Evolutionary conservation across 2,888 invertebrate species (phyloP), one percentile per base, ranked within the genome.

Genomic region (Schrankia costaestrigalis): DNA sequence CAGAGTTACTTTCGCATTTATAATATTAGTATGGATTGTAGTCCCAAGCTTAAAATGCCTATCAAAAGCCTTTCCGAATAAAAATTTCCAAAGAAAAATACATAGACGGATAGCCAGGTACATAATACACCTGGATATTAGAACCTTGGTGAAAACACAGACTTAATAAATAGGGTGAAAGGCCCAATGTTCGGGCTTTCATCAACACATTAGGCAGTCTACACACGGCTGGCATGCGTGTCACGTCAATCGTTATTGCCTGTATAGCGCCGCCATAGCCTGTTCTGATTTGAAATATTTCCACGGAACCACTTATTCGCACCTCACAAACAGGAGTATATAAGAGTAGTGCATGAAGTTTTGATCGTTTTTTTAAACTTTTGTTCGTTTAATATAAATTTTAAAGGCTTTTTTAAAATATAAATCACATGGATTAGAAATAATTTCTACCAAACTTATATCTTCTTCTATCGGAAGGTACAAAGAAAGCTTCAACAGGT

Each of bases 221-320:
- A 46, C 73, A 78, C 80, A 75, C 75, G 80, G 45, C 57, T 50
- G 62, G 63, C 75, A 75, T 73, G 83, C 82, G 69, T 76, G 82
- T 80, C 84, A 80, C 84, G 83, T 81, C 74, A 78, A 61, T 70
- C 81, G 78, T 81, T 82, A 83, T 81, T 81, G 81, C 78, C 80
- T 75, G 76, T 78, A 78, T 70, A 62, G 64, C 59, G 56, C 49
- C 60, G 71, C 71, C 70, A 65, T 68, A 66, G 73, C 71, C 71
- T 65, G 78, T 68, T 56, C 82, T 82, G 85, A 87, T 87, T 87
- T 85, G 82, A 83, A 87, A 86, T 87, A 85, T 83, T 87, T 86
- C 71, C 86, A 86, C 85, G 85, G 72, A 85, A 82, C 79, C 85
- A 84, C 85, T 86, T 85, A 86, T 78, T 77, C 81, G 77, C 76